These are phyloP conservation scores for Amblyjoppa fuscipennis DNA, from an alignment of 2,888 invertebrate genomes.

Conservation along the genomic window DNA sequence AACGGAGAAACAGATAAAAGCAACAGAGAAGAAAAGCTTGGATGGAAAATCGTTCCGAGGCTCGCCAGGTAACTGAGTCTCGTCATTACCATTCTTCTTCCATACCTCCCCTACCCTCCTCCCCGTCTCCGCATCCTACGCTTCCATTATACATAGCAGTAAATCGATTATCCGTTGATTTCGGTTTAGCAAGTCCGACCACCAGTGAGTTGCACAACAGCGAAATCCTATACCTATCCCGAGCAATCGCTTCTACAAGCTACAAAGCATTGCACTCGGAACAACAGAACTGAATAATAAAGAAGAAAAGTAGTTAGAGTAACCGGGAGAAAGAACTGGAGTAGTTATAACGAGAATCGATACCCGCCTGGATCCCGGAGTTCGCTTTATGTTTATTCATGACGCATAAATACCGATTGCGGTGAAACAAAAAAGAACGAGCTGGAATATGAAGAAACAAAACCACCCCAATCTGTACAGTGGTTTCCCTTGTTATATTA, in stretches of 20 bases:
- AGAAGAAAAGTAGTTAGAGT: slow-evolving; percentile 61
- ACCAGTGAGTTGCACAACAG: slow-evolving; percentile 34
- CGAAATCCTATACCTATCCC: background rate
- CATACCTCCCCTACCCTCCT: slow-evolving; percentile 16
- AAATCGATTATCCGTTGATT: slow-evolving; percentile 65
- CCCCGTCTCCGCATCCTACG: slow-evolving; percentile 30
- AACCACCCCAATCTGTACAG: slow-evolving; percentile 54
- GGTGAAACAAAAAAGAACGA: background rate
- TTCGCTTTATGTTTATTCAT: slow-evolving; percentile 62
- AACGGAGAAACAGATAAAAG: slow-evolving; percentile 42
- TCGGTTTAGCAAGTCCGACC: slow-evolving; percentile 59
- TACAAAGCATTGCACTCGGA: slow-evolving; percentile 34
- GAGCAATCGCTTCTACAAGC: background rate
- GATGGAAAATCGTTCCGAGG: slow-evolving; percentile 29
- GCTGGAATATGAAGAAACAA: slow-evolving; percentile 40
- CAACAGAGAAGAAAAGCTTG: slow-evolving; percentile 18
- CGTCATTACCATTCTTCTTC: slow-evolving; percentile 63
- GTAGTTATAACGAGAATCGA: slow-evolving; percentile 64
- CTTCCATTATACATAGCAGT: slow-evolving; percentile 39
- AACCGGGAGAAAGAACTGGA: slow-evolving; percentile 44
- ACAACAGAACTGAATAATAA: slow-evolving; percentile 60
- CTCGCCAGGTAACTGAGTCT: slow-evolving; percentile 34
- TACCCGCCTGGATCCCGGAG: slow-evolving; percentile 48
- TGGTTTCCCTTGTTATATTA: slow-evolving; percentile 50
- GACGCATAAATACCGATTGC: slow-evolving; percentile 60